phyloP scores from a whole-genome alignment of 2,888 invertebrate genomes.

The Chrysina gloriosa region DNA sequence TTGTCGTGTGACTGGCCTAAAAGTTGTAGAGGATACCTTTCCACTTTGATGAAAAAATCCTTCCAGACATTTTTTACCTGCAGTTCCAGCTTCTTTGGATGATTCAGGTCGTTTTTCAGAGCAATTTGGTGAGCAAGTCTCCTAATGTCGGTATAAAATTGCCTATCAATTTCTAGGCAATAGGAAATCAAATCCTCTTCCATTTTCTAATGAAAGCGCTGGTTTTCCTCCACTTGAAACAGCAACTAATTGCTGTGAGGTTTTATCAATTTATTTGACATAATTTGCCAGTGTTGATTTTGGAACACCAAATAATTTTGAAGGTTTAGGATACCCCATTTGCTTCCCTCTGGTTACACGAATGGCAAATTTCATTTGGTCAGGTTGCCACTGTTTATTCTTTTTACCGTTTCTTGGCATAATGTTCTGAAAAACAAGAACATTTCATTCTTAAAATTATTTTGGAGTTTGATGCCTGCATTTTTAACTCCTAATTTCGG shows the following conservation, averaged over 20 bases:
- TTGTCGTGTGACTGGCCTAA: no score
- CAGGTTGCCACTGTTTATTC: slow-evolving; percentile 48
- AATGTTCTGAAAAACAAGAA: background rate
- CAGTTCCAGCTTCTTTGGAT: no score
- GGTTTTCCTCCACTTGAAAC: background rate
- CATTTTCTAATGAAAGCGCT: background rate
- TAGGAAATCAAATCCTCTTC: no score
- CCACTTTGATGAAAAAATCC: background rate
- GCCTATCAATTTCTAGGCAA: no score
- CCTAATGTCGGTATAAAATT: no score
- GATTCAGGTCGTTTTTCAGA: no score
- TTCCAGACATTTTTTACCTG: no score
- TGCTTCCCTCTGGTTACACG: slow-evolving; percentile 43
- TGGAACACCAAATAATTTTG: slow-evolving; percentile 47
- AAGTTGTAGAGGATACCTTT: no score
- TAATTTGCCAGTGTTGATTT: slow-evolving; percentile 14
- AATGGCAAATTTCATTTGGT: slow-evolving; percentile 44
- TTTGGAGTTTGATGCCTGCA: no score
- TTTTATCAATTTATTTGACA: background rate
- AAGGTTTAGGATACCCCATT: slow-evolving; percentile 48
- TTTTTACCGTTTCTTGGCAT: background rate
- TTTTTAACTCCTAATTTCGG: no score
- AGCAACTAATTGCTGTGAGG: background rate
- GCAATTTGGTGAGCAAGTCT: no score
- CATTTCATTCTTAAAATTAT: no score